Conservation (phyloP, 1,140 invertebrate genomes). For the Brachionus asplanchnoidis region DNA sequence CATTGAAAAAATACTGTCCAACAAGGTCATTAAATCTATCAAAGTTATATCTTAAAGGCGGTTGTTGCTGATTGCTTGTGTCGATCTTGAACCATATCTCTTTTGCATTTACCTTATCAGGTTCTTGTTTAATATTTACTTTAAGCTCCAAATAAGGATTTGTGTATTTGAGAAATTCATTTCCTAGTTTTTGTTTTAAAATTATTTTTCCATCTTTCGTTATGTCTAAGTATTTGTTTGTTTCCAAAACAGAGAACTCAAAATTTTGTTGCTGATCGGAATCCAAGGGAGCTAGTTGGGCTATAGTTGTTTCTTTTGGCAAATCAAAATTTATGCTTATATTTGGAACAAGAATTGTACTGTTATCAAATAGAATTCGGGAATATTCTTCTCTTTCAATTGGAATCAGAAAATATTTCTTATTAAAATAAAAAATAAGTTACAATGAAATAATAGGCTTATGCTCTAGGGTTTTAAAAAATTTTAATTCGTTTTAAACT, state of each 20-base stretch:
- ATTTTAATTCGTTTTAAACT: too few species aligned
- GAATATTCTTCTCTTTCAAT: neutral
- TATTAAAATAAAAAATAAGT: neutral
- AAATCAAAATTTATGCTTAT: neutral
- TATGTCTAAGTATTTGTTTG: neutral
- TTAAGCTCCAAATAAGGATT: neutral
- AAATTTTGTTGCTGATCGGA: neutral
- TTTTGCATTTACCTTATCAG: neutral
- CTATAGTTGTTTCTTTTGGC: neutral
- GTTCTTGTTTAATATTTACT: neutral
- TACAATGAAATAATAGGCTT: neutral
- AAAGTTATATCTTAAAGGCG: neutral
- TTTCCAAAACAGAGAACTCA: neutral
- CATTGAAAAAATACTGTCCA: neutral
- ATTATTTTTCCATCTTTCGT: neutral
- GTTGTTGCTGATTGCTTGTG: neutral
- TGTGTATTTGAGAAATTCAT: constrained; percentile 16
- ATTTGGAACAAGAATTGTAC: neutral
- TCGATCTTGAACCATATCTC: neutral
- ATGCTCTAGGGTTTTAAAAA: too few species aligned
- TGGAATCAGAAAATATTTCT: constrained; percentile 28
- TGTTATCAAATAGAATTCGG: neutral
- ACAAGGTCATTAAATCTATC: neutral
- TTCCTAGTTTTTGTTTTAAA: constrained; percentile 22
- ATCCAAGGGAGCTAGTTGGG: neutral